Percentiles rank a stretch among this genome's conserved stretches.
Conservation (phyloP, 2,113 vertebrate genomes). For the Miniopterus natalensis region DNA sequence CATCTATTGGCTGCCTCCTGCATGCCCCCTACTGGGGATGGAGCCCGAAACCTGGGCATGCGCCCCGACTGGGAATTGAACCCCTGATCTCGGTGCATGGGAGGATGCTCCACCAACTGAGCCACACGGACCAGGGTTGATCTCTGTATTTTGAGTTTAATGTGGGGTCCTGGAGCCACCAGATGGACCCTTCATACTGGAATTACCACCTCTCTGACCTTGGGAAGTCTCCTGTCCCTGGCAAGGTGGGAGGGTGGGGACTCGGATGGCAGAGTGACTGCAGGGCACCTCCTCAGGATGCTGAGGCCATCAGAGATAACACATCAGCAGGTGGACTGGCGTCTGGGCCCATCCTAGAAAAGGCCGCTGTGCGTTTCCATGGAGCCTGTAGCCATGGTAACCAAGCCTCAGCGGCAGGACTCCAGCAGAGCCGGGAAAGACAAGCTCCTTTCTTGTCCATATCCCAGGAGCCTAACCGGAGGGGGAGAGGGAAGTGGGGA, state of each 20-base stretch:
- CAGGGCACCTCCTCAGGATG: conserved; percentile 33
- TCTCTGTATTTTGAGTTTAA: neutral
- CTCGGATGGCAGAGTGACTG: neutral
- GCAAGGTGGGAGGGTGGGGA: neutral
- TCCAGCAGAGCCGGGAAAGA: conserved; percentile 81
- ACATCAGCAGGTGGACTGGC: conserved; percentile 78
- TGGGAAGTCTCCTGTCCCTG: neutral
- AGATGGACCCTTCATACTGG: accelerated
- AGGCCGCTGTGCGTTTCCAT: conserved; percentile 78
- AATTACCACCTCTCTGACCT: neutral
- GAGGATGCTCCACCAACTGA: neutral
- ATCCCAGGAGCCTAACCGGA: conserved; percentile 75
- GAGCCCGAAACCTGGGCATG: neutral
- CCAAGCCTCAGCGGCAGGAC: conserved; percentile 81
- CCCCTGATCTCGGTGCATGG: neutral
- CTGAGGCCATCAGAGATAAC: neutral
- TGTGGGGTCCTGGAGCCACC: neutral
- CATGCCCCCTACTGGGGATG: neutral
- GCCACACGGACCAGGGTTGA: neutral
- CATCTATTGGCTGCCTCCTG: neutral
- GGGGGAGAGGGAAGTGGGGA: conserved; percentile 50
- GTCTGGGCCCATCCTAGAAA: conserved; percentile 81
- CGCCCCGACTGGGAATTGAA: neutral
- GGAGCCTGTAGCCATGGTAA: conserved; percentile 75
- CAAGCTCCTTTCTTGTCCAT: conserved; percentile 80